Evolutionary conservation across 1,140 invertebrate genomes (phyloP).

Genomic region (Caenorhabditis brenneri): DNA sequence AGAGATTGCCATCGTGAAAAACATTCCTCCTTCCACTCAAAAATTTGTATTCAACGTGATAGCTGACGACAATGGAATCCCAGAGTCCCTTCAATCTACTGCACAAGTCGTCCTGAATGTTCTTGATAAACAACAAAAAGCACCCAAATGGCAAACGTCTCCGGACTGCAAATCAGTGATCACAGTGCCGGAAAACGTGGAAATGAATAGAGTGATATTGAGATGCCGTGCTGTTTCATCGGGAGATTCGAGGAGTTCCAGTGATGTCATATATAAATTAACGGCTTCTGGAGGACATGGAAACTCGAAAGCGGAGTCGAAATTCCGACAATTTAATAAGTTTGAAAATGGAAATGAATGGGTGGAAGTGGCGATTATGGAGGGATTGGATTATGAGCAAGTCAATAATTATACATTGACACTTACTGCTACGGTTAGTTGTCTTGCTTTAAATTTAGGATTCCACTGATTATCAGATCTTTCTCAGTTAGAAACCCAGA

Average conservation of each 20-base stretch:
- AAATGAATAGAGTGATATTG: constrained; percentile 59
- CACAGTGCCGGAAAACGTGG: constrained; percentile 59
- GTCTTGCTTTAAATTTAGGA: too few relatives aligned
- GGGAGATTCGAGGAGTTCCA: constrained; percentile 56
- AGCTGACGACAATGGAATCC: constrained; percentile 67
- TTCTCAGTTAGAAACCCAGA: too few relatives aligned
- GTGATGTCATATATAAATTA: constrained; percentile 61
- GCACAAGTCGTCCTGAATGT: constrained; percentile 63
- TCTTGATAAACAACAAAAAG: constrained; percentile 62
- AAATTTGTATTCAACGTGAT: constrained; percentile 63
- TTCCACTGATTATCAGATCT: too few relatives aligned
- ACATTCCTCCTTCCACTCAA: constrained; percentile 58
- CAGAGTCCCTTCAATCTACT: constrained; percentile 53
- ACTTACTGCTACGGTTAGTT: constrained; percentile 64
- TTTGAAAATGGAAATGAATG: constrained; percentile 62
- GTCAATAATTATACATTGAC: constrained; percentile 67
- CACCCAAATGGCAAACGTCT: constrained; percentile 59
- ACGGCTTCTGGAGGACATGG: constrained; percentile 55
- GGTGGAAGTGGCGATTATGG: constrained; percentile 67
- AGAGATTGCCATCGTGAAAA: constrained; percentile 60
- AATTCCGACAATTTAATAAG: constrained; percentile 66
- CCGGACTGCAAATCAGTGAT: constrained; percentile 53
- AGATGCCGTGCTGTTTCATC: constrained; percentile 60
- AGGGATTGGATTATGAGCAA: constrained; percentile 65
- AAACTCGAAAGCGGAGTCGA: constrained; percentile 63